Percentiles rank a stretch among this genome's conserved stretches.
Conservation (phyloP, 2,797 vertebrate genomes). For the Capromys pilorides region DNA sequence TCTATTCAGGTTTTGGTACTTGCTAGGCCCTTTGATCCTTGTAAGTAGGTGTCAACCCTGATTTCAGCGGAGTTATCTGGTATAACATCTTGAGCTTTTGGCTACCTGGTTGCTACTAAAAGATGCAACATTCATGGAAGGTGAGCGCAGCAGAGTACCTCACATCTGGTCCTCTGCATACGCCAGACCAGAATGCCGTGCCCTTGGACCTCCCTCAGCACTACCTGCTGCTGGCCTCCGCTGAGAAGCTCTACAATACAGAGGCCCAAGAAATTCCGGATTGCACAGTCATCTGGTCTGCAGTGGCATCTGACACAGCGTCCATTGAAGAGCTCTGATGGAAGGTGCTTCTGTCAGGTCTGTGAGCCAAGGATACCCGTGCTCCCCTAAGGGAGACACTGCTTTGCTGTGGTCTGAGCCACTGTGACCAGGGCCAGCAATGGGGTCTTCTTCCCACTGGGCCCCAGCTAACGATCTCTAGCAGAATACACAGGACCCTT, state of each 20-base stretch:
- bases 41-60: neutral
- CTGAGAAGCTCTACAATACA: neutral
- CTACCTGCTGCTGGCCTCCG: neutral
- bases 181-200: neutral
- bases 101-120: neutral
- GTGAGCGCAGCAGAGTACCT: neutral
- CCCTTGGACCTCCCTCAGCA: neutral
- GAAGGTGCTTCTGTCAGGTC: neutral
- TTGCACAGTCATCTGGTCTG: neutral
- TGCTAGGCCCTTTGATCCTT: neutral
- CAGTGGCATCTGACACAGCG: neutral
- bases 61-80: neutral
- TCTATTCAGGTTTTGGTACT: neutral
- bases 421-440: neutral
- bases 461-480: neutral
- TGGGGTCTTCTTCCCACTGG: neutral
- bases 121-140: neutral
- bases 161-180: neutral
- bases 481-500: neutral
- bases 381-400: neutral
- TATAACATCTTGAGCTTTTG: slow-evolving; percentile 27
- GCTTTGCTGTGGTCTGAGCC: neutral
- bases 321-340: neutral
- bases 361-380: neutral
- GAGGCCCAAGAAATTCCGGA: neutral